phyloP scores from a whole-genome alignment of 2,888 invertebrate genomes.

The Melanotus villosus region DNA sequence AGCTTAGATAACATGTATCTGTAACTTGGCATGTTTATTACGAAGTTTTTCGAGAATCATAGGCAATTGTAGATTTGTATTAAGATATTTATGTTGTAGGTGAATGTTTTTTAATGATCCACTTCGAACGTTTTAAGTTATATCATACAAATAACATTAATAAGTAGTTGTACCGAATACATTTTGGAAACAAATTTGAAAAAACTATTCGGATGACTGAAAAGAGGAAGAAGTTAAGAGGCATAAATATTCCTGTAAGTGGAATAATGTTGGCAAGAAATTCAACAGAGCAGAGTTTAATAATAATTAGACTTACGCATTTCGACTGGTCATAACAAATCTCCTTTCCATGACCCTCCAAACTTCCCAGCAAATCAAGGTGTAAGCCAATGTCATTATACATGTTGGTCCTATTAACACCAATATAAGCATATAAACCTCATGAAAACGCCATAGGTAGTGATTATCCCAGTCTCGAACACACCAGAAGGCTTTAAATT shows the following conservation, averaged over 20 bases:
- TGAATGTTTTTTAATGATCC: not conserved
- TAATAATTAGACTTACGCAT: conserved; percentile 70
- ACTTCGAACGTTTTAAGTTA: conserved; percentile 19
- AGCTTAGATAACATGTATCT: not conserved
- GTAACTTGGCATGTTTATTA: too few relatives aligned
- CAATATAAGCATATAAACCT: conserved; percentile 75
- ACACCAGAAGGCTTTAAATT: conserved; percentile 72
- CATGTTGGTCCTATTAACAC: conserved; percentile 75
- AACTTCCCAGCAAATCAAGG: conserved; percentile 76
- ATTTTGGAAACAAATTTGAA: too few relatives aligned
- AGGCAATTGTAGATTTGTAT: not conserved
- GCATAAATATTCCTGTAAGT: too few relatives aligned
- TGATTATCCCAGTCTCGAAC: conserved; percentile 70
- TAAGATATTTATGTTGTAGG: too few relatives aligned
- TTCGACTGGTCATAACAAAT: conserved; percentile 72
- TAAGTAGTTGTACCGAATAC: too few relatives aligned
- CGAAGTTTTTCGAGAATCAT: too few relatives aligned
- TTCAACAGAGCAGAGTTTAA: too few relatives aligned
- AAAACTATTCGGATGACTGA: too few relatives aligned
- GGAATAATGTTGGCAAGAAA: too few relatives aligned
- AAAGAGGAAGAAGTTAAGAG: too few relatives aligned
- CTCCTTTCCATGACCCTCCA: conserved; percentile 75
- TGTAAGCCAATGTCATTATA: conserved; percentile 78
- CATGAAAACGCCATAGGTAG: conserved; percentile 71
- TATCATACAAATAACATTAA: too few relatives aligned